Conservation (phyloP, 1,140 invertebrate species). For the Platyscapa corneri region DNA sequence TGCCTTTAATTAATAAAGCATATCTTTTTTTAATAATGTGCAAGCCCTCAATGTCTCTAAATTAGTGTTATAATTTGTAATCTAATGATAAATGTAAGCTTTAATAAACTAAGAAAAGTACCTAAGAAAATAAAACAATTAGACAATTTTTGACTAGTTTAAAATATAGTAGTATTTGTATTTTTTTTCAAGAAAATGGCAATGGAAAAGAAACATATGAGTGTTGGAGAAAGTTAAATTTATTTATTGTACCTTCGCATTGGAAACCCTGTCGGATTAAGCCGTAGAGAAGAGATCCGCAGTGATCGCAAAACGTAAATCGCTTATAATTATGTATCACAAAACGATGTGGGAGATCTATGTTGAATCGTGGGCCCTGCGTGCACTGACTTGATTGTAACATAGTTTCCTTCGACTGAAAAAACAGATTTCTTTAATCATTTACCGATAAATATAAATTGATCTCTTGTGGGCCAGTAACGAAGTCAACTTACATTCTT, state of each 20-base stretch:
- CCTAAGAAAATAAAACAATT: too few species aligned
- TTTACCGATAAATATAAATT: constrained; percentile 43
- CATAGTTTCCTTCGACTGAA: constrained; percentile 59
- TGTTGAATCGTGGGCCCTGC: constrained; percentile 91
- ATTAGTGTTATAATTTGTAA: too few species aligned
- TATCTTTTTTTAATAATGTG: too few species aligned
- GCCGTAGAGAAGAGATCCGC: constrained; percentile 96
- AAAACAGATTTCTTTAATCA: constrained; percentile 29
- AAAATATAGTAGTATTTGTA: too few species aligned
- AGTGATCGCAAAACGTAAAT: constrained; percentile 99
- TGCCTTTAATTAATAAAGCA: too few species aligned
- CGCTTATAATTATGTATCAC: constrained; percentile 95
- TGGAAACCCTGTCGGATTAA: constrained; percentile 97
- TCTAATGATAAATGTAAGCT: too few species aligned
- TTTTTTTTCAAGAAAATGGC: too few species aligned
- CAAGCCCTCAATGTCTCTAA: too few species aligned
- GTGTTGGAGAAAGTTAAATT: too few species aligned
- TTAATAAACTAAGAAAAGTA: too few species aligned
- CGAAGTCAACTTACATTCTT: not conserved
- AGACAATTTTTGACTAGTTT: too few species aligned
- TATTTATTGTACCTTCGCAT: constrained; percentile 97
- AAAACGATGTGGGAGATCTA: constrained; percentile 98
- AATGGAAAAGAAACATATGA: too few species aligned
- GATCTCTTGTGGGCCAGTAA: not conserved
- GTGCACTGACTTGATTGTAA: constrained; percentile 72